Percentiles rank a stretch among this genome's conserved stretches.
These are phyloP conservation scores for Crossocerus cetratus DNA, from an alignment of 2,888 invertebrate species.

Conservation along the genomic window DNA sequence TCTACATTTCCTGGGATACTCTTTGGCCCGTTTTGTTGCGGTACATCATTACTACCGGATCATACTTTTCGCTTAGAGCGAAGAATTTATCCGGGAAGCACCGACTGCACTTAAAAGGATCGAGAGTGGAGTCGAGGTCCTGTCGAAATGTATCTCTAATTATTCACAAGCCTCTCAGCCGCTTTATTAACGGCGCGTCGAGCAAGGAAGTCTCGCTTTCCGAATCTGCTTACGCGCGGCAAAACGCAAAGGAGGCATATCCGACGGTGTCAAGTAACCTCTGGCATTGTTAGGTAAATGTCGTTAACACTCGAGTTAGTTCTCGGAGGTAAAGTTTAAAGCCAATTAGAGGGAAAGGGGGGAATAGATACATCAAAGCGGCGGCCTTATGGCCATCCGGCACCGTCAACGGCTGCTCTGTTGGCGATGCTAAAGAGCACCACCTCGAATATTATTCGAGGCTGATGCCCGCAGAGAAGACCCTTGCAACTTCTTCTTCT, in stretches of 20 bases:
- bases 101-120: too few species aligned
- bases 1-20: neutral
- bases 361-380: neutral
- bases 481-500: neutral
- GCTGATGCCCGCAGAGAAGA: neutral
- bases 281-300: neutral
- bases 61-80: too few species aligned
- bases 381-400: neutral
- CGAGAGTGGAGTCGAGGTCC: too few species aligned
- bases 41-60: too few species aligned
- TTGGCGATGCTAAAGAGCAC: neutral
- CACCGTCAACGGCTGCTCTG: neutral
- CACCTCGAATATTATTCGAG: neutral
- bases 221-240: too few species aligned
- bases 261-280: neutral
- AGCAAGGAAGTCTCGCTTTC: too few species aligned
- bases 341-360: neutral
- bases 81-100: too few species aligned
- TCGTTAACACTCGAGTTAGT: neutral
- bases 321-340: neutral
- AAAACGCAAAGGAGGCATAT: too few species aligned
- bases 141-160: too few species aligned
- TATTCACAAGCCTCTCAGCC: too few species aligned
- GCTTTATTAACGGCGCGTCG: too few species aligned
- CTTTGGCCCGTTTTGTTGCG: too few species aligned